Evolutionary conservation across 2,888 invertebrate genomes (phyloP).

Genomic region (Micropterix aruncella): DNA sequence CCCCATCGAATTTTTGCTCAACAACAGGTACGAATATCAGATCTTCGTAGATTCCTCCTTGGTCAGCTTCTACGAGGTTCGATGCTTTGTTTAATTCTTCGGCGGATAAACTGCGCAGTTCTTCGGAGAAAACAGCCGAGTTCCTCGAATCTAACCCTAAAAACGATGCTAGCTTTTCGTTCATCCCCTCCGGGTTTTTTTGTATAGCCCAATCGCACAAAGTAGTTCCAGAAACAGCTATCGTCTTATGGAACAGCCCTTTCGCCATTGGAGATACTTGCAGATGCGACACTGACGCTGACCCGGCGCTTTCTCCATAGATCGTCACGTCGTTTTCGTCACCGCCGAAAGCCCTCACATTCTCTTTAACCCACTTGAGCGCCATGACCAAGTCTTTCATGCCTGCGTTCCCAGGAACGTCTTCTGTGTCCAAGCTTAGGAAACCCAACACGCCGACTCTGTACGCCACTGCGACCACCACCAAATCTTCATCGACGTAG

Average conservation of each 20-base stretch:
- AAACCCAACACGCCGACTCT: constrained; percentile 28
- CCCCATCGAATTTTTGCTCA: neutral
- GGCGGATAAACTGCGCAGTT: neutral
- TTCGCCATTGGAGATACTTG: constrained; percentile 22
- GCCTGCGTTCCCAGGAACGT: constrained; percentile 28
- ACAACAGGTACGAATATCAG: neutral
- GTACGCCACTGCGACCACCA: constrained; percentile 28
- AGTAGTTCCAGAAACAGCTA: constrained; percentile 23
- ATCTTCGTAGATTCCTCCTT: neutral
- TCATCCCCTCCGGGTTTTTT: neutral
- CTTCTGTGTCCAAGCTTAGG: constrained; percentile 23
- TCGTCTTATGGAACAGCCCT: constrained; percentile 23
- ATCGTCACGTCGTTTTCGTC: constrained; percentile 23
- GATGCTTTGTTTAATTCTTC: neutral
- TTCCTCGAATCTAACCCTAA: neutral
- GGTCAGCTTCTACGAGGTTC: neutral
- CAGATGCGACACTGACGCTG: constrained; percentile 18
- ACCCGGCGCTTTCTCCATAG: constrained; percentile 30
- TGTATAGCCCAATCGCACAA: constrained; percentile 17
- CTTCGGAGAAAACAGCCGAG: neutral
- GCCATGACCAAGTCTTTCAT: constrained; percentile 27
- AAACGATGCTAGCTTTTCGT: neutral
- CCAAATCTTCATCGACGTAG: constrained; percentile 25
- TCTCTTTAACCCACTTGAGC: constrained; percentile 25
- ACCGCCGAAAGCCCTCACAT: constrained; percentile 25